These are phyloP conservation scores for Palythoa grandis DNA, from an alignment of 92 coral and sea anemone species.

Conservation along the genomic window DNA sequence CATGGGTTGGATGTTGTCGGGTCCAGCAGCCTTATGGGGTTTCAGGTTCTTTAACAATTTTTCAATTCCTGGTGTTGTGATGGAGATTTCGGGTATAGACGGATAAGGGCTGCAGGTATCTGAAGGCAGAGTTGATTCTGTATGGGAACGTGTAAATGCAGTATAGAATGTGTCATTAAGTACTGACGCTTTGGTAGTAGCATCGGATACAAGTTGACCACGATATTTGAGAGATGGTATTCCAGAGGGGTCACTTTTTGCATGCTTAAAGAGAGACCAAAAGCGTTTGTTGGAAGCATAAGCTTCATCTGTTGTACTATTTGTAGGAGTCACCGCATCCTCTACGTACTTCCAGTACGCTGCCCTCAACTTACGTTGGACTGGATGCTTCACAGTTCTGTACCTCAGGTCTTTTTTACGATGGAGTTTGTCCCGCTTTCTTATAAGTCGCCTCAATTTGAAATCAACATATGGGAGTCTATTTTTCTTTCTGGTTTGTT, in stretches of 20 bases:
- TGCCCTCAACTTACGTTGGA: background rate
- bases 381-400: background rate
- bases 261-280: background rate
- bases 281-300: background rate
- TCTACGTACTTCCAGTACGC: background rate
- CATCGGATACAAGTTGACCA: background rate
- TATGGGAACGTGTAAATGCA: background rate
- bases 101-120: slow-evolving; percentile 25
- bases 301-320: background rate
- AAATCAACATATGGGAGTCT: slow-evolving; percentile 27
- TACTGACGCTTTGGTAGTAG: background rate
- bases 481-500: slow-evolving; percentile 27
- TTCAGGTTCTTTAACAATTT: slow-evolving; percentile 2
- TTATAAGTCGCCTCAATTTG: background rate
- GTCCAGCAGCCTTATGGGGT: slow-evolving; percentile 28
- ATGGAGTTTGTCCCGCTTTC: background rate
- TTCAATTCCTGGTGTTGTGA: slow-evolving; percentile 14
- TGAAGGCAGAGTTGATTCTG: slow-evolving; percentile 1
- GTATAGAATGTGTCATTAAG: background rate
- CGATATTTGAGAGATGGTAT: slow-evolving; percentile 11
- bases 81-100: slow-evolving; percentile 5
- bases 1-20: slow-evolving; percentile 30
- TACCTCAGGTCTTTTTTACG: background rate
- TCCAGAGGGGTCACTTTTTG: background rate
- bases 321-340: background rate